Base-by-base conservation (phyloP, 2,797 vertebrate genomes). In the Enteromius treurensis region DNA sequence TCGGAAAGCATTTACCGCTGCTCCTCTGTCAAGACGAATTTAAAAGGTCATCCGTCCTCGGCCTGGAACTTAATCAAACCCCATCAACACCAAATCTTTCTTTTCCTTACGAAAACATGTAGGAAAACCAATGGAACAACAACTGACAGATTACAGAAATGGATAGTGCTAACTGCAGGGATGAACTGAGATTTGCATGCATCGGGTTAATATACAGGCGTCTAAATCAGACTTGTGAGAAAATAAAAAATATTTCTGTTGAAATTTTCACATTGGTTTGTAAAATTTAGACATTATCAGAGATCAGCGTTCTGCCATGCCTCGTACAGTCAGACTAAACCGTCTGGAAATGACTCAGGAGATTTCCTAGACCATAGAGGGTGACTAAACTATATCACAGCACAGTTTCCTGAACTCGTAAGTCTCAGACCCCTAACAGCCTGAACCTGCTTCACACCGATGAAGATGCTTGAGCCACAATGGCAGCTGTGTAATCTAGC, bases 71-170 rank as follows among this genome's bases (percentile, higher is more conserved):
- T 86, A 86, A 85, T 75, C 83, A 85, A 86, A 77, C 55, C 80
- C 86, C 88, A 91, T 91, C 88, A 90, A 85, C 51, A 80, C 79
- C 23, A 82, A 89, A 84, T 90, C 91, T 92, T 89, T 89, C 81
- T 83, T 95, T 94, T 93, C 92, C 91, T 89, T 90, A 58, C 51
- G 83, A 92, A 93, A 93, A 94, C 89, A 92, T 86, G 87, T 91
- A 88, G 83, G 91, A 87, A 73, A 92, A 89, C 79, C 89, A 81
- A 82, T 47, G 83, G 89, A 86, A 92, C 88, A 88, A 85, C 91
- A 91, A 90, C 86, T 88, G 88, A 92, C 91, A 93, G 92, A 94
- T 93, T 92, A 94, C 93, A 93, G 90, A 88, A 89, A 86, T 88
- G 91, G 90, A 93, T 84, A 77, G 79, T 85, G 40, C 91, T 91